phyloP scores from a whole-genome alignment of 2,797 vertebrate species.

The Staurois parvus region DNA sequence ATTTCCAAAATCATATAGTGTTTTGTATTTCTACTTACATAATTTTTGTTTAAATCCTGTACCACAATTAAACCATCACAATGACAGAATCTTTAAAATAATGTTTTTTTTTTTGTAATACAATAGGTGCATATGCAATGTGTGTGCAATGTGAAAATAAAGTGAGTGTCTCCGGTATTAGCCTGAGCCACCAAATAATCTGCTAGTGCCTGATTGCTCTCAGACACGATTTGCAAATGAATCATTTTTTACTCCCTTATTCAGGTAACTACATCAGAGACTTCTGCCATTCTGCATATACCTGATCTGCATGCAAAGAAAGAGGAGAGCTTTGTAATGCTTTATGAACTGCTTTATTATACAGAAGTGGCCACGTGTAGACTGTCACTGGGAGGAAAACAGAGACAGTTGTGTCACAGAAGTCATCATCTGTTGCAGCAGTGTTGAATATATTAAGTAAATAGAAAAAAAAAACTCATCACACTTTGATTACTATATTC shows the following conservation, averaged over 20 bases:
- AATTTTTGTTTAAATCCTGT: too few relatives aligned
- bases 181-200: constrained; percentile 18
- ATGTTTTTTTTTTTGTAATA: not conserved
- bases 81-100: too few relatives aligned
- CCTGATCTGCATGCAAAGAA: constrained; percentile 46
- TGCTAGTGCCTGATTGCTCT: constrained; percentile 37
- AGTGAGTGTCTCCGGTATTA: not conserved
- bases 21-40: too few relatives aligned
- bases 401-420: constrained; percentile 32
- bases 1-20: too few relatives aligned
- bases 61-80: too few relatives aligned
- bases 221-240: constrained; percentile 47
- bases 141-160: not conserved
- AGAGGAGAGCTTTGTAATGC: constrained; percentile 28
- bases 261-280: constrained; percentile 54
- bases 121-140: not conserved
- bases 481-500: constrained; percentile 34
- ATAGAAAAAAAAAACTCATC: constrained; percentile 20
- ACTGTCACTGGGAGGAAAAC: constrained; percentile 14
- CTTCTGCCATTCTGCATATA: constrained; percentile 26
- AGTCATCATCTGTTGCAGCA: constrained; percentile 5
- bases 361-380: constrained; percentile 45
- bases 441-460: constrained; percentile 36
- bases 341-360: constrained; percentile 56
- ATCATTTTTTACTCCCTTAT: constrained; percentile 32